Evolutionary conservation across 92 coral and sea anemone species (phyloP).

Genomic region (Desmophyllum pertusum): DNA sequence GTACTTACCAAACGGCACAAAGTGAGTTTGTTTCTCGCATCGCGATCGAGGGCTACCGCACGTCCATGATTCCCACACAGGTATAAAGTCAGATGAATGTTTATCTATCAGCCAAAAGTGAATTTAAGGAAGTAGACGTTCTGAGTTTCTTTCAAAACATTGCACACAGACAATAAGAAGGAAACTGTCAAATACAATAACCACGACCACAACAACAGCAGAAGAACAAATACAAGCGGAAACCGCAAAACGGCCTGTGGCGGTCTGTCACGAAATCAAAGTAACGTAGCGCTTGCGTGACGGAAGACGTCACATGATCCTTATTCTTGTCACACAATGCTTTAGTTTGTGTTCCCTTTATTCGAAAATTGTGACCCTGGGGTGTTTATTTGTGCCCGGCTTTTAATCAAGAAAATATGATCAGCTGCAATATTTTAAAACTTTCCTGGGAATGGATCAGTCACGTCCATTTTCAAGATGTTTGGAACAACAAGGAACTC

Average conservation of each 20-base stretch:
- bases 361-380: too few relatives aligned
- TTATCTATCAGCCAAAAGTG: neutral
- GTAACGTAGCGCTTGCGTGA: slow-evolving; percentile 12
- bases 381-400: too few relatives aligned
- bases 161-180: slow-evolving; percentile 10
- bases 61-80: too few relatives aligned
- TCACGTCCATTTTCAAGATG: too few relatives aligned
- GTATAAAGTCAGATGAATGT: neutral
- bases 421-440: too few relatives aligned
- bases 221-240: slow-evolving; percentile 15
- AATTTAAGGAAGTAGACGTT: neutral
- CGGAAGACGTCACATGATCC: neutral
- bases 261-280: slow-evolving; percentile 15
- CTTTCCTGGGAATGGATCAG: too few relatives aligned
- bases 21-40: neutral
- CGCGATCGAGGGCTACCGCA: too few relatives aligned
- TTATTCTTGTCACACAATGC: neutral
- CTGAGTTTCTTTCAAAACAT: slow-evolving; percentile 3
- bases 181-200: slow-evolving; percentile 25
- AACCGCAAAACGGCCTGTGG: slow-evolving; percentile 1
- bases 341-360: too few relatives aligned
- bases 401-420: too few relatives aligned
- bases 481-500: too few relatives aligned
- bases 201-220: slow-evolving; percentile 13
- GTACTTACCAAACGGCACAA: slow-evolving; percentile 22